Evolutionary conservation across 2,113 vertebrate species (phyloP).

Genomic region (Cyprinus carpio): DNA sequence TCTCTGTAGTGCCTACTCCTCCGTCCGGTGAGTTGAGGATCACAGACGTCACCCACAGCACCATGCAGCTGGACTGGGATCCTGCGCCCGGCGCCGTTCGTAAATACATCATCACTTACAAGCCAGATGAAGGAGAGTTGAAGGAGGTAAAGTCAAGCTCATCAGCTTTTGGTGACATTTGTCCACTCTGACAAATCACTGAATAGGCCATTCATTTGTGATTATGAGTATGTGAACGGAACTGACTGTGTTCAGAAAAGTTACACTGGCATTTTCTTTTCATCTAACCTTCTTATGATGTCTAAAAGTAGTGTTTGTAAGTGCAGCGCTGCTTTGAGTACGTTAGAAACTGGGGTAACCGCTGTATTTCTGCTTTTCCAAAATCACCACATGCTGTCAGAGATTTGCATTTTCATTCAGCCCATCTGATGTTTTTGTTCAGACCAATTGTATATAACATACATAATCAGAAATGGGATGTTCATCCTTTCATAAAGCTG

Average conservation of each 20-base stretch:
- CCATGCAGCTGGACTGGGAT: conserved; percentile 87
- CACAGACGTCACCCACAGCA: conserved; percentile 90
- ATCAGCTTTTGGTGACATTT: background rate
- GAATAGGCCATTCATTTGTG: background rate
- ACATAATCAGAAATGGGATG: background rate
- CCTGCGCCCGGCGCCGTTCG: conserved; percentile 84
- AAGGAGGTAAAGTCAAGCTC: conserved; percentile 82
- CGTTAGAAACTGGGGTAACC: background rate
- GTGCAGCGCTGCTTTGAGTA: background rate
- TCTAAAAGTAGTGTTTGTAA: background rate
- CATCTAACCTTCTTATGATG: background rate
- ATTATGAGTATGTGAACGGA: background rate
- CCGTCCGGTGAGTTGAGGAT: conserved; percentile 80
- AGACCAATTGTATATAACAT: background rate
- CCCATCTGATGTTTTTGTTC: background rate
- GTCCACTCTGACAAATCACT: background rate
- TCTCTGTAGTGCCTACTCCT: conserved; percentile 82
- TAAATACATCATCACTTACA: conserved; percentile 89
- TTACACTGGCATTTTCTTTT: background rate
- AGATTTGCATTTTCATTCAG: background rate
- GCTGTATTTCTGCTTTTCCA: background rate
- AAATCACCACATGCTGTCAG: background rate
- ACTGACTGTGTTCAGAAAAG: background rate
- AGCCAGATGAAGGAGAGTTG: conserved; percentile 77
- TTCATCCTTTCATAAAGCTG: background rate